Percentiles rank a stretch among this genome's conserved stretches.
Conservation (phyloP, 2,113 vertebrate genomes). For the Phyllostomus hastatus region DNA sequence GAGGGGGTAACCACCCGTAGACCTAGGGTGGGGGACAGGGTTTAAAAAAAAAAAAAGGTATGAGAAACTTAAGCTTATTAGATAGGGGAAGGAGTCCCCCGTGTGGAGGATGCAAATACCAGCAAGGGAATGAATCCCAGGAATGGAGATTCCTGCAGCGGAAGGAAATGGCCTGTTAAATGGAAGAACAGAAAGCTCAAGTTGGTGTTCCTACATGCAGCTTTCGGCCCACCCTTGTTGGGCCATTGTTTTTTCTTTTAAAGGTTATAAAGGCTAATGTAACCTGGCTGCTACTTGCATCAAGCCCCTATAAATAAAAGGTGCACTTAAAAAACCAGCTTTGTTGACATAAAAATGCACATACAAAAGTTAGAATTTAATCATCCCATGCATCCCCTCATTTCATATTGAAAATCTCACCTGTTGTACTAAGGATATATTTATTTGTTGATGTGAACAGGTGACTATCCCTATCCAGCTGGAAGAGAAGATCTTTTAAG, state of each 20-base stretch:
- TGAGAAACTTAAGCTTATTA: slow-evolving; percentile 49
- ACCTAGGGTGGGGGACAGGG: neutral
- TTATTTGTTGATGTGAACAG: slow-evolving; percentile 23
- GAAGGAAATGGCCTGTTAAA: neutral
- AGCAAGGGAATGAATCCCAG: slow-evolving; percentile 46
- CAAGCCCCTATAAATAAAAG: slow-evolving; percentile 16
- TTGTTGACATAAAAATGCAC: neutral
- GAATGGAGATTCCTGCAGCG: neutral
- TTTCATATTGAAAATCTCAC: slow-evolving; percentile 37
- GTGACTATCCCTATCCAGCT: neutral
- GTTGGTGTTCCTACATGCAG: neutral
- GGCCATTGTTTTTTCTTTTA: neutral
- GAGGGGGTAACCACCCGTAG: slow-evolving; percentile 10
- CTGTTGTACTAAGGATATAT: neutral
- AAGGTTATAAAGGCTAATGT: slow-evolving; percentile 21
- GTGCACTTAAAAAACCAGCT: neutral
- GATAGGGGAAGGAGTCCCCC: slow-evolving; percentile 69
- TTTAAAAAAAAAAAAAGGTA: slow-evolving; percentile 20
- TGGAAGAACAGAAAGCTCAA: neutral
- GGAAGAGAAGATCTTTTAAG: slow-evolving; percentile 50
- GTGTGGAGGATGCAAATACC: slow-evolving; percentile 66
- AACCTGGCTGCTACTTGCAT: neutral
- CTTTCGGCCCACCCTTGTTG: neutral
- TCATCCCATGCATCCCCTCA: neutral
- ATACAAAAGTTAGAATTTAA: slow-evolving; percentile 14